phyloP scores from a whole-genome alignment of 2,113 vertebrate species.

The Albula goreensis region DNA sequence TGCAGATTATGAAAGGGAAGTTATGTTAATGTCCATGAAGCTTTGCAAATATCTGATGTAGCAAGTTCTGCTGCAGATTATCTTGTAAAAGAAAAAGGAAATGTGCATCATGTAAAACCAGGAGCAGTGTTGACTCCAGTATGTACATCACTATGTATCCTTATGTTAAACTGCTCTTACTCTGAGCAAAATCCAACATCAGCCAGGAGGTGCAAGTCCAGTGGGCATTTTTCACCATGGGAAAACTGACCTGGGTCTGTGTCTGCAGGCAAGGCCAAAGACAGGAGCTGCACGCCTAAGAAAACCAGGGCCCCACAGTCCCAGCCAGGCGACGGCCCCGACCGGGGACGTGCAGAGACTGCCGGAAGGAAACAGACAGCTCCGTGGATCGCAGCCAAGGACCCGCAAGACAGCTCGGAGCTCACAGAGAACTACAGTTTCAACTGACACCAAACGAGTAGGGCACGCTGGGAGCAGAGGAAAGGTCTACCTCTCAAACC shows the following conservation, averaged over 20 bases:
- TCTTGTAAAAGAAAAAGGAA: not conserved
- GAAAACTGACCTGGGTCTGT: not conserved
- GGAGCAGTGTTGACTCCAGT: not conserved
- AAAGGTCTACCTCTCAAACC: not conserved
- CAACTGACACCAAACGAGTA: constrained; percentile 1
- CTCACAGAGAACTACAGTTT: constrained; percentile 22
- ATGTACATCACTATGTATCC: too few relatives aligned
- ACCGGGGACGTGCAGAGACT: not conserved
- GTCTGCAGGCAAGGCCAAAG: not conserved
- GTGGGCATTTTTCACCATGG: not conserved
- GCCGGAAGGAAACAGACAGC: not conserved
- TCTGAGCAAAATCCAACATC: not conserved
- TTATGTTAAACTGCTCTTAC: not conserved
- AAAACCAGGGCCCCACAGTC: not conserved
- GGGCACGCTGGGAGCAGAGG: too few relatives aligned
- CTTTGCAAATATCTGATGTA: not conserved
- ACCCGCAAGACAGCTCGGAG: not conserved
- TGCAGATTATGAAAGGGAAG: not conserved
- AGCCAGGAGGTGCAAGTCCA: not conserved
- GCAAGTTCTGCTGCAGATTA: not conserved
- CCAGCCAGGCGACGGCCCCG: not conserved
- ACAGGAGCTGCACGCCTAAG: not conserved
- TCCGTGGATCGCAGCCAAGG: not conserved
- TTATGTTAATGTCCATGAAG: not conserved
- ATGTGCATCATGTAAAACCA: not conserved